Evolutionary conservation across 1,140 invertebrate genomes (phyloP).

Genomic region (Drosophila sp.): DNA sequence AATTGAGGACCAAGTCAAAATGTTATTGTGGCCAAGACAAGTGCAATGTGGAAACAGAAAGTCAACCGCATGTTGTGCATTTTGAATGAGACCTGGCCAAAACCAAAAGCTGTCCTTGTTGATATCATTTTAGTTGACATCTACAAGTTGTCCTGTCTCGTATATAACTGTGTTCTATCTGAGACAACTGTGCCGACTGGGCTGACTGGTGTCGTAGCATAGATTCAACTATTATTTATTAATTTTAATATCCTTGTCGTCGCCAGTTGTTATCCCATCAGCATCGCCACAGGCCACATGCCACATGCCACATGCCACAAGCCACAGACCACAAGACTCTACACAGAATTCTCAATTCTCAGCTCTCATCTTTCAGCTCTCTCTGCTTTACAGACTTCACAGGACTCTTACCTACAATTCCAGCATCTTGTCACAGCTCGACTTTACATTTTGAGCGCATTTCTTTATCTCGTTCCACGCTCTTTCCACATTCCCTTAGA

Average conservation of each 20-base stretch:
- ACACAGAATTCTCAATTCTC: neutral
- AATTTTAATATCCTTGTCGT: constrained; percentile 53
- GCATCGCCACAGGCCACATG: constrained; percentile 30
- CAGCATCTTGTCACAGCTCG: constrained; percentile 3
- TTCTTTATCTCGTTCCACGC: neutral
- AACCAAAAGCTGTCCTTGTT: constrained; percentile 27
- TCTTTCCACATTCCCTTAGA: too few relatives aligned
- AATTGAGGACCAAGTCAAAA: constrained; percentile 10
- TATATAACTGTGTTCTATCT: constrained; percentile 8
- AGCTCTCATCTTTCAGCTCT: neutral
- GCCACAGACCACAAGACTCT: neutral
- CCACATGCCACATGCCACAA: constrained; percentile 21
- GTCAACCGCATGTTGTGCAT: constrained; percentile 25
- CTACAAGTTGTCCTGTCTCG: constrained; percentile 29
- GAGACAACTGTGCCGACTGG: neutral
- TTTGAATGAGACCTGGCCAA: neutral
- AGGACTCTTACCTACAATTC: neutral
- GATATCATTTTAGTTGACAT: constrained; percentile 34
- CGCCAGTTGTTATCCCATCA: constrained; percentile 34
- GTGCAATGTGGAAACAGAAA: constrained; percentile 13
- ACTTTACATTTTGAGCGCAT: constrained; percentile 21
- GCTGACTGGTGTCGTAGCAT: neutral
- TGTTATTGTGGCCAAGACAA: constrained; percentile 15
- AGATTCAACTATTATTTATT: constrained; percentile 49
- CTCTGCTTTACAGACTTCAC: too few relatives aligned